Conservation (phyloP, 64 coral and sea anemone species). For the Dendronephthya gigantea region DNA sequence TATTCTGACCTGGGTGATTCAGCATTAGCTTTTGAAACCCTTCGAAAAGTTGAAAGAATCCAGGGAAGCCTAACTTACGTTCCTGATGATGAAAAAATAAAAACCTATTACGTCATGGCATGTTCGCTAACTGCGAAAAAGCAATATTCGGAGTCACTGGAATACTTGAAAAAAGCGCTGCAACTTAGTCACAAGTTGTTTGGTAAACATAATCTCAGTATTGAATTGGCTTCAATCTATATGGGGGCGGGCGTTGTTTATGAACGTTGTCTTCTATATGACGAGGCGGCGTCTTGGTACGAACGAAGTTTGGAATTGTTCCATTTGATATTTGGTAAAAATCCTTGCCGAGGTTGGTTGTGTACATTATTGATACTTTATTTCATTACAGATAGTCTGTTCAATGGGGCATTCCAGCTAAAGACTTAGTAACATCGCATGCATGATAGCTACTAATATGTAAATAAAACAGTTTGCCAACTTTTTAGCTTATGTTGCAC, state of each 20-base stretch:
- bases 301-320: conserved; percentile 1
- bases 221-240: background rate
- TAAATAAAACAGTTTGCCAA: too few species aligned
- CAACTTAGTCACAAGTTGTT: background rate
- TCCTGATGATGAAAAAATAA: background rate
- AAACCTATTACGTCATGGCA: background rate
- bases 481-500: too few species aligned
- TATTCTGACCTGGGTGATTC: background rate
- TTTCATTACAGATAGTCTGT: too few species aligned
- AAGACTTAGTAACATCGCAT: too few species aligned
- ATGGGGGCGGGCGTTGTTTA: background rate
- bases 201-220: background rate
- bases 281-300: background rate
- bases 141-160: background rate
- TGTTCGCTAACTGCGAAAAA: background rate
- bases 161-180: background rate
- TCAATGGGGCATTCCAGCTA: too few species aligned
- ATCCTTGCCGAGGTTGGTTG: background rate
- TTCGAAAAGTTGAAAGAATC: background rate
- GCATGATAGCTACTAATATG: too few species aligned
- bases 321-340: background rate
- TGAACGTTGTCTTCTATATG: background rate
- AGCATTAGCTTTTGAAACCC: background rate
- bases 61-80: background rate
- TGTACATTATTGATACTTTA: too few species aligned